Conservation (phyloP, 2,888 invertebrate species). For the Synergus gifuensis region DNA sequence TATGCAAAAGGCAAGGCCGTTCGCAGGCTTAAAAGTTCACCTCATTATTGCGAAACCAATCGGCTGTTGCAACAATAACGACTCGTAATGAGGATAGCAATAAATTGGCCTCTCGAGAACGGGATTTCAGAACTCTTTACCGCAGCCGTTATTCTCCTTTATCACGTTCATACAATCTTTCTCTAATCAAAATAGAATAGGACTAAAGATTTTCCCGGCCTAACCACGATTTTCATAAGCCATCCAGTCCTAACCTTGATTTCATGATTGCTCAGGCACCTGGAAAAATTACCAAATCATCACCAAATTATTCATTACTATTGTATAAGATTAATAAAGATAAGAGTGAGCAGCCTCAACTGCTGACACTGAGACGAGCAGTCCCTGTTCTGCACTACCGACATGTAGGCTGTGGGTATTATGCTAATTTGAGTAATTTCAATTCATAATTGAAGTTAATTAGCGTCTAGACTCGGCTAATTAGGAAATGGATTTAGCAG, state of each 20-base stretch:
- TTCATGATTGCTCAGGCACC: neutral
- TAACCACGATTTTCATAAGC: neutral
- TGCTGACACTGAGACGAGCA: neutral
- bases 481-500: constrained; percentile 53
- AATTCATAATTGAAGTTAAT: constrained; percentile 46
- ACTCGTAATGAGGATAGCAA: constrained; percentile 59
- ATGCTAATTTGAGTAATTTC: constrained; percentile 32
- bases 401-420: constrained; percentile 15
- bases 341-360: neutral
- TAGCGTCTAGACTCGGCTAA: constrained; percentile 52
- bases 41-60: constrained; percentile 69
- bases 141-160: neutral
- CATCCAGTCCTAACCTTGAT: neutral
- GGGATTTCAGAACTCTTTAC: constrained; percentile 13
- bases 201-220: no score
- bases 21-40: constrained; percentile 68
- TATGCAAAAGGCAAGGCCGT: constrained; percentile 71
- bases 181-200: neutral
- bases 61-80: constrained; percentile 68
- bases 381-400: constrained; percentile 6
- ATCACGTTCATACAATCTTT: neutral
- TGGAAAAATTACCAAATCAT: neutral
- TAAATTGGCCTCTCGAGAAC: constrained; percentile 50
- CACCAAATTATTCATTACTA: neutral
- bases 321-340: neutral